phyloP scores from a whole-genome alignment of 2,113 vertebrate species.

The Calidris pygmaea region DNA sequence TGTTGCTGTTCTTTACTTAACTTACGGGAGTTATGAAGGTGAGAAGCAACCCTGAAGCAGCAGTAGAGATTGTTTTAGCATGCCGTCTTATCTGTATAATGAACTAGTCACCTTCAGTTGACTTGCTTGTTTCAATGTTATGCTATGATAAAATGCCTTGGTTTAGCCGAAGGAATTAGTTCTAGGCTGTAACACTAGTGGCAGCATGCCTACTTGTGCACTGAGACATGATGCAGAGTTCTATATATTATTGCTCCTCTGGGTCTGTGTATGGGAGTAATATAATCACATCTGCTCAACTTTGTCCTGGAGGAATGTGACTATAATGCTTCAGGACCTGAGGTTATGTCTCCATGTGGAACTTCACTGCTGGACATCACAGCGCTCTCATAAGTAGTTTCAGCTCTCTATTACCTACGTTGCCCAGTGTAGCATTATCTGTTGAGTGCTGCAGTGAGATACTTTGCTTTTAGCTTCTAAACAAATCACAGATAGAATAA shows the following conservation, averaged over 20 bases:
- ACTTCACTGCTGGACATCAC: neutral
- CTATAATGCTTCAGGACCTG: neutral
- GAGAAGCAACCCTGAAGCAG: neutral
- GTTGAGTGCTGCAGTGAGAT: neutral
- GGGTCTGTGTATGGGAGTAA: fast-evolving
- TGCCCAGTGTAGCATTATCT: neutral
- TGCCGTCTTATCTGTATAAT: neutral
- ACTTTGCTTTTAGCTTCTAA: neutral
- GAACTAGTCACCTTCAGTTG: neutral
- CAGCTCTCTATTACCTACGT: neutral
- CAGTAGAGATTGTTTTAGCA: neutral
- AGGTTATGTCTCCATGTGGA: neutral
- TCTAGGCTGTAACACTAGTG: neutral
- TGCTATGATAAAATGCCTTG: neutral
- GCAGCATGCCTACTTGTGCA: neutral
- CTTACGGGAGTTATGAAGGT: neutral
- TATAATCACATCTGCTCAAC: neutral
- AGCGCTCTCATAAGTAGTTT: neutral
- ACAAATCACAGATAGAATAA: neutral
- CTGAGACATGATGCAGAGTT: neutral
- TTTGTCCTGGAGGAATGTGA: neutral
- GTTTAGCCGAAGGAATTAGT: neutral
- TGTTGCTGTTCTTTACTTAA: neutral
- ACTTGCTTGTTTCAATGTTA: neutral
- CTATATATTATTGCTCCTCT: neutral